Conservation (phyloP, 2,888 invertebrate species). For the Melangyna quadrimaculata region DNA sequence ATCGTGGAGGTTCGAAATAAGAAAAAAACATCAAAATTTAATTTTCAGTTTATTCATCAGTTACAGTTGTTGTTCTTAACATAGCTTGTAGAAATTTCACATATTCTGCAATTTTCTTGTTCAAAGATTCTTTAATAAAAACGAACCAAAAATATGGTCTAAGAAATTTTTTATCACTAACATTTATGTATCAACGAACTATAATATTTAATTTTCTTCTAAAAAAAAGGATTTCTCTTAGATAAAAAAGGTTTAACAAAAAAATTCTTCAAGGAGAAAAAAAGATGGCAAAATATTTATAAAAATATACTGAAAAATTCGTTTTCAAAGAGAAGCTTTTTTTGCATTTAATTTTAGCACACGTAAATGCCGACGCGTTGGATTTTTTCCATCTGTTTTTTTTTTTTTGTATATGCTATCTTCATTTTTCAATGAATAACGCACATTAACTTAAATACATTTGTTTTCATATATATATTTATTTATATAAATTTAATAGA, state of each 20-base stretch:
- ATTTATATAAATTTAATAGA: constrained; percentile 37
- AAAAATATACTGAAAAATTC: not conserved
- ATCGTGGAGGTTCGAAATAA: no score
- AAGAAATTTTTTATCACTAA: not conserved
- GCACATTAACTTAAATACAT: not conserved
- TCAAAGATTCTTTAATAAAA: not conserved
- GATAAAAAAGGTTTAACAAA: not conserved
- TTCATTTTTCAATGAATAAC: constrained; percentile 24
- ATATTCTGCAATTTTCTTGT: constrained; percentile 29
- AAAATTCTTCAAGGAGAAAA: not conserved
- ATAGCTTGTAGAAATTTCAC: constrained; percentile 45
- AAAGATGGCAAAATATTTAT: not conserved
- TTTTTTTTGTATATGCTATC: not conserved
- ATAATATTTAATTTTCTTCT: not conserved
- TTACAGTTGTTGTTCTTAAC: constrained; percentile 44
- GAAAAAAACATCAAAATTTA: not conserved
- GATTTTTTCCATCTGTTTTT: constrained; percentile 25
- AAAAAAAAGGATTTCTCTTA: no score
- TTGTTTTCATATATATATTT: constrained; percentile 11
- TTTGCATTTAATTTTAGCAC: not conserved
- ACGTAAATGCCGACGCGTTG: constrained; percentile 33
- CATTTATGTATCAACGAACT: constrained; percentile 4
- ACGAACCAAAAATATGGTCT: not conserved
- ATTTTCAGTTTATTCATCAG: constrained; percentile 47
- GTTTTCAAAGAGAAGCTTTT: not conserved